Base-by-base conservation (phyloP, 2,888 invertebrate species). In the Tetragonula carbonaria region DNA sequence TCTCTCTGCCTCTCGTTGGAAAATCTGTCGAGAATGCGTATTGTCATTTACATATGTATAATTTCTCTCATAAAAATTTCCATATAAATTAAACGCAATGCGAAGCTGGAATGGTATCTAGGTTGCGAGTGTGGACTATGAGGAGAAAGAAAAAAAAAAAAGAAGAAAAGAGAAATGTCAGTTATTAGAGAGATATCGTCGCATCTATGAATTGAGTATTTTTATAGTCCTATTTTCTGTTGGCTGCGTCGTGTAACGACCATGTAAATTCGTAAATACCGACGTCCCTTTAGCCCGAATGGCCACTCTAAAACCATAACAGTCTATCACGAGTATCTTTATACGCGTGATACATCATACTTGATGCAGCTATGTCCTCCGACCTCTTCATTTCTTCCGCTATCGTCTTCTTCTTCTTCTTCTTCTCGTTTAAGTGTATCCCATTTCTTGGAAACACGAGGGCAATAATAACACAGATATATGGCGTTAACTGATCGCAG, bases 251-350 rank as follows among this genome's bases (percentile, higher is more conserved):
- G 18, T n/a, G 62, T 14, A 67, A 72, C 59, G 55, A 70, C 68
- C 72, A 79, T 83, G 73, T 59, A 76, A 83, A 85, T 82, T 79
- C 72, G 71, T 53, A 55, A 84, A 74, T 77, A 66, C 33, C 59
- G 16, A 55, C 63, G n/a, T 23, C 23, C 67, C 57, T 72, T 72
- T 67, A 67, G 18, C 66, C 21, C 16, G 57, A 72, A 74, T 68
- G 63, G 77, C 74, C 66, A 74, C 66, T 28, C 45, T 4, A 33
- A 38, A 62, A 76, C 84, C 55, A 74, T 84, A 85, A 85, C 53
- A 59, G 74, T 79, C 65, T 50, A 84, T 80, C 74, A 59, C 28
- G 51, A 74, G 53, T 75, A 74, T 66, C 74, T 75, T 83, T 83
- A 80, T 85, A 83, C 65, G 51, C 14, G 57, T 23, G 45, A 85